Base-by-base conservation (phyloP, 1,140 invertebrate genomes). In the Odontomachus brunneus region DNA sequence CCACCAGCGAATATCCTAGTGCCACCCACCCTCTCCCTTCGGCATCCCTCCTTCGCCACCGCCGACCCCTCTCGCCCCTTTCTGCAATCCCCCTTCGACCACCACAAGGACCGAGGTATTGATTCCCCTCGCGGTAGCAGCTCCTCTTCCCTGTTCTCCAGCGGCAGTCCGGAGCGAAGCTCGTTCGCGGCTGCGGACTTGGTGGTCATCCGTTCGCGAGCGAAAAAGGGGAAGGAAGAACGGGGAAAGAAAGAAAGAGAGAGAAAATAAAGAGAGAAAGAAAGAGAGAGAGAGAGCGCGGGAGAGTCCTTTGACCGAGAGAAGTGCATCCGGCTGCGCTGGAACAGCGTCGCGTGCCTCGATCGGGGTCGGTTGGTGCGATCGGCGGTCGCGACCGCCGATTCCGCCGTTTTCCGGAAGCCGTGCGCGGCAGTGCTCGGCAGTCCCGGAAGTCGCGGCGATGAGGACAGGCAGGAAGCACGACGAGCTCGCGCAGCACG, bases 71-170 rank as follows among this genome's bases (percentile, higher is more conserved):
- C 78, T 67, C 44, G 17, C 26, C 53, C 57, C 44, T 48, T 69
- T 65, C 75, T 80, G 75, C 75, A 80, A 71, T 69, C 80, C 88
- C 78, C 82, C 29, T 75, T 83, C 81, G 44, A 59, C 72, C 83
- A 67, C 75, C 69, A 75, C 65, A 91, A 90, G 89, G 87, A 91
- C 90, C 87, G 90, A 59, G 92, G 92, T 93, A 94, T 93, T 94
- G 92, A 93, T 93, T 93, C 91, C 88, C 91, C 91, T 91, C 90
- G 92, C 89, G 89, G 91, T 78, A 91, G 90, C 88, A 86, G 81
- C 84, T 81, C 86, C 89, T 90, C 91, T 93, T 91, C 91, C 89
- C 90, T 91, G 90, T 91, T 91, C 89, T 92, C 90, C 91, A 89
- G 88, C 83, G 81, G 88, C 90, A 92, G 92, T 93, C 89, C 82